Evolutionary conservation across 1,140 invertebrate species (phyloP), one percentile per base, ranked within the genome.

Genomic region (Telenomus remus): DNA sequence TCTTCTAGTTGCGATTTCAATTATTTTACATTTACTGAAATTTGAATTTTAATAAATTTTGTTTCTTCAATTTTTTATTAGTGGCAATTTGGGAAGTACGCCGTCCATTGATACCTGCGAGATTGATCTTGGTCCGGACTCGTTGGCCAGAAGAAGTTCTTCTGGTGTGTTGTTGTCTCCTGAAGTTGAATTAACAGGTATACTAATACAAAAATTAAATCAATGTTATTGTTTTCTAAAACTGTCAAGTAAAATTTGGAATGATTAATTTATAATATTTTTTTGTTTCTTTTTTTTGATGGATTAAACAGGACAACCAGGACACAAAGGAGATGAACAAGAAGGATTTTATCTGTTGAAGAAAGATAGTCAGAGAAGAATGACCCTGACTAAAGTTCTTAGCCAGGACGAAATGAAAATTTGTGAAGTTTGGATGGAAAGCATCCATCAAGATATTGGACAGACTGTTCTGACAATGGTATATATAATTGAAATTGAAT

Each of bases 261-360:
- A 35, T 6, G 34, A 6, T 35, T 35, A 6, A 35, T 60, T 0
- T 27, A 39, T 3, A 27, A 27, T 3, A 27, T 27, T 39, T 39
- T 2, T 39, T 39, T 39, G 9, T 39, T 11, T 4, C 9, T 39
- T n/a, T 39, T 39, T 39, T 9, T 39, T 39, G 1, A 5, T n/a
- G 37, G 19, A 3, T 27, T 27, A 4, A 55, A 39, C 11, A 85
- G 85, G 85, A 5, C 85, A 86, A 80, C 61, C 84, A 8, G 82
- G 80, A 10, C 81, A 82, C 16, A 89, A 89, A 79, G 85, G 90
- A n/a, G 91, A 91, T 43, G 95, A 97, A 86, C 92, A 94, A 47
- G 95, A 96, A 84, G 95, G 95, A 0, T 99, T 99, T 85, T 99
- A 98, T 88, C 87, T 98, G 50, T 88, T 99, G 6, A 97, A 98